Conservation (phyloP, 2,113 vertebrate genomes). For the Istiophorus platypterus region DNA sequence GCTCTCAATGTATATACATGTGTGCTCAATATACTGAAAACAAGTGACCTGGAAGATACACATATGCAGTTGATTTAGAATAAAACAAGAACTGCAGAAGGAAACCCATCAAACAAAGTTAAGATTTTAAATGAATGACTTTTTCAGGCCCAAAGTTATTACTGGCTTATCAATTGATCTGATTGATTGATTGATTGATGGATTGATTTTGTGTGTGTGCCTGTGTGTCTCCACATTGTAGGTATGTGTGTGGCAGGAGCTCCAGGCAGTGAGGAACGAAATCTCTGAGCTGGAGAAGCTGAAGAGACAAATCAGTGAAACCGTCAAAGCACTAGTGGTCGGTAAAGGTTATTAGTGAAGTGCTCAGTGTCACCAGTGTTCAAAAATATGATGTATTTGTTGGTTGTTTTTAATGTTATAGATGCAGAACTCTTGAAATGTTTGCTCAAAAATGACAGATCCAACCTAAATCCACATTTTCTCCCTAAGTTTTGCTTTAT, state of each 20-base stretch:
- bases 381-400: not conserved
- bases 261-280: conserved; percentile 80
- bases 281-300: conserved; percentile 84
- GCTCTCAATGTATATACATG: too few species aligned
- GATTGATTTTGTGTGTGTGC: not conserved
- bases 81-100: too few species aligned
- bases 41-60: too few species aligned
- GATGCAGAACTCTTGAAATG: not conserved
- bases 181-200: too few species aligned
- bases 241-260: conserved; percentile 86
- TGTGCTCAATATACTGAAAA: too few species aligned
- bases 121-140: too few species aligned
- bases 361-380: not conserved
- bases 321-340: conserved; percentile 84
- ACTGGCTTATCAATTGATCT: too few species aligned
- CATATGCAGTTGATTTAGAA: too few species aligned
- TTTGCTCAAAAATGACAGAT: not conserved
- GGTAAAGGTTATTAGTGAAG: conserved; percentile 45
- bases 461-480: too few species aligned
- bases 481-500: too few species aligned
- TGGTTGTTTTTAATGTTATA: not conserved
- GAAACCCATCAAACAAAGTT: too few species aligned
- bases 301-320: conserved; percentile 80
- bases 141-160: too few species aligned
- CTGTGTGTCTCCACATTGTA: conserved; percentile 49